phyloP scores from a whole-genome alignment of 2,113 vertebrate genomes.

The Podilymbus podiceps region DNA sequence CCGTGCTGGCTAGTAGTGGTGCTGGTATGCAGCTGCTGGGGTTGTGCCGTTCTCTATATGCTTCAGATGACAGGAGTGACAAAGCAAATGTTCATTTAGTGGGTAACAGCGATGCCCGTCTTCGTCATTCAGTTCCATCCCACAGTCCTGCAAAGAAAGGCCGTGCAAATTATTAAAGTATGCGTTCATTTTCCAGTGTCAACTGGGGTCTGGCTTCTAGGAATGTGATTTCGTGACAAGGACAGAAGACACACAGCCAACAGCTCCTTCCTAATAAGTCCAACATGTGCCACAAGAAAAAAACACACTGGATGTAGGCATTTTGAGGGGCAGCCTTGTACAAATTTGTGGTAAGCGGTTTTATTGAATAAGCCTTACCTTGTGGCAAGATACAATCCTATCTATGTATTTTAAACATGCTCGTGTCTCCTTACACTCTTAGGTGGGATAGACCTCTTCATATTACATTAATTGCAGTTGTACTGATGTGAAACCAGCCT shows the following conservation, averaged over 20 bases:
- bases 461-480: neutral
- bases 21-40: conserved; percentile 70
- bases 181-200: neutral
- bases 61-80: conserved; percentile 91
- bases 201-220: neutral
- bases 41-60: conserved; percentile 81
- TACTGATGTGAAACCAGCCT: neutral
- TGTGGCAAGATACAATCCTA: neutral
- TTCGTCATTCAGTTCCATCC: conserved; percentile 92
- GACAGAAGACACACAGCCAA: neutral
- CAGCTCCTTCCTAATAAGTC: neutral
- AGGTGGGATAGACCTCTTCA: neutral
- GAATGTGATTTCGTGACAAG: neutral
- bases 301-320: neutral
- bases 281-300: neutral
- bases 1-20: conserved; percentile 57
- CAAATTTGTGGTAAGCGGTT: neutral
- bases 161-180: neutral
- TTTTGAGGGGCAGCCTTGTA: neutral
- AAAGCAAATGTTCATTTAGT: conserved; percentile 88
- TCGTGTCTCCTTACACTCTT: neutral
- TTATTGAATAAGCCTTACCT: neutral
- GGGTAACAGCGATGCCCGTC: conserved; percentile 95
- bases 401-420: neutral
- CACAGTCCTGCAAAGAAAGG: conserved; percentile 82